Percentiles rank a stretch among this genome's conserved stretches.
These are phyloP conservation scores for Catostomus latipinnis DNA, from an alignment of 2,797 vertebrate species.

Conservation along the genomic window DNA sequence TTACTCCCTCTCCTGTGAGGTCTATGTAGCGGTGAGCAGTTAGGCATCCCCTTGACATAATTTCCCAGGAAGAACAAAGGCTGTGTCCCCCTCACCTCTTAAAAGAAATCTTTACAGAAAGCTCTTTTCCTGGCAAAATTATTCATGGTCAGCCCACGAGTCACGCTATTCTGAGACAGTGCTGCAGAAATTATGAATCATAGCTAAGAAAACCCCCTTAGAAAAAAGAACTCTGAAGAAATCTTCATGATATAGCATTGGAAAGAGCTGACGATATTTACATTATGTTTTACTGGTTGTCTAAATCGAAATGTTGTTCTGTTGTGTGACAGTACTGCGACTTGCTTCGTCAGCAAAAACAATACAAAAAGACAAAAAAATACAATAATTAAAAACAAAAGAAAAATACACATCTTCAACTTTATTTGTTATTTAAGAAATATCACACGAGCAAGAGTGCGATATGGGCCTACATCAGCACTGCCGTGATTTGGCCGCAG, in stretches of 20 bases:
- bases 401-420: too few relatives aligned
- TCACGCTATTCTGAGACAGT: not conserved
- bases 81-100: conserved; percentile 1
- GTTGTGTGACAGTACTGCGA: conserved; percentile 11
- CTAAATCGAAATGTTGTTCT: conserved; percentile 5
- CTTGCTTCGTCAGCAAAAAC: conserved; percentile 38
- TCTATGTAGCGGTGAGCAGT: conserved; percentile 5
- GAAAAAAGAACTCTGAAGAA: too few relatives aligned
- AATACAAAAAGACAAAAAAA: not conserved
- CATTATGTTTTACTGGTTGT: not conserved
- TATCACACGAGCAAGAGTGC: too few relatives aligned
- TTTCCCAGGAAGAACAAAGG: conserved; percentile 31
- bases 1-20: conserved; percentile 23
- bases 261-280: not conserved
- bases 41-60: conserved; percentile 4
- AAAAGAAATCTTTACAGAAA: conserved; percentile 7
- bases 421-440: too few relatives aligned
- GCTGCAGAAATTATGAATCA: conserved; percentile 22
- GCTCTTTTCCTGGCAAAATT: not conserved
- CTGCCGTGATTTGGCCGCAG: too few relatives aligned
- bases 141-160: not conserved
- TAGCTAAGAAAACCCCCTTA: not conserved
- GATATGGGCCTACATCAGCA: too few relatives aligned
- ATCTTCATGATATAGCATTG: not conserved
- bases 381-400: not conserved